These are phyloP conservation scores for Rotaria socialis DNA, from an alignment of 2,888 invertebrate species.

Conservation along the genomic window DNA sequence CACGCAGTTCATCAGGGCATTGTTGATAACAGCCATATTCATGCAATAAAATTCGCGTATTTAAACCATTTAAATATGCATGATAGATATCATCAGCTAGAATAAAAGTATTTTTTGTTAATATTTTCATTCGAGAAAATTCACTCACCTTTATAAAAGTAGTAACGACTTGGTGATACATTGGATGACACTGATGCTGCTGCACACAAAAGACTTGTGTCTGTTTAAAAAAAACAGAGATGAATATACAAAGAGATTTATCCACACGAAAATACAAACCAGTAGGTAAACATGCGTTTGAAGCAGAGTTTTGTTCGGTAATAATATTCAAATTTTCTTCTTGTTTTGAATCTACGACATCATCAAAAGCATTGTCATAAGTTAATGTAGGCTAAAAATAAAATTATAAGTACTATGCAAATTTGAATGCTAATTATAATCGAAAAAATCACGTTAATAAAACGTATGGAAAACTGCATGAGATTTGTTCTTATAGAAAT, in stretches of 20 bases:
- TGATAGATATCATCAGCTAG: constrained; percentile 78
- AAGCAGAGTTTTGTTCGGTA: neutral
- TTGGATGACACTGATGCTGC: neutral
- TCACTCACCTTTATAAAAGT: constrained; percentile 14
- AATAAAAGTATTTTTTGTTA: neutral
- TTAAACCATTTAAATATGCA: constrained; percentile 81
- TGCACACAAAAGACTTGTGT: no score
- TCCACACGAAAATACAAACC: neutral
- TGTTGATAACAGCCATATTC: constrained; percentile 77
- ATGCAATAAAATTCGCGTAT: constrained; percentile 79
- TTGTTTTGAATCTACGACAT: neutral
- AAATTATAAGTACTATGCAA: no score
- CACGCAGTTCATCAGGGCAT: constrained; percentile 71
- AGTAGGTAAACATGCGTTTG: neutral
- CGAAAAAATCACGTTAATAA: no score
- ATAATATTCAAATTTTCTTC: neutral
- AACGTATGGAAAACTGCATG: no score
- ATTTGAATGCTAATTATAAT: no score
- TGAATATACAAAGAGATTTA: no score
- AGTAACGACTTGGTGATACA: neutral
- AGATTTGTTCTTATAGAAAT: no score
- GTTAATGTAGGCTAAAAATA: neutral
- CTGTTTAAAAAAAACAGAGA: no score
- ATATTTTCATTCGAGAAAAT: no score
- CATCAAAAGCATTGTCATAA: constrained; percentile 5